Base-by-base conservation (phyloP, 2,888 invertebrate species). In the Minunthozetes semirufus region DNA sequence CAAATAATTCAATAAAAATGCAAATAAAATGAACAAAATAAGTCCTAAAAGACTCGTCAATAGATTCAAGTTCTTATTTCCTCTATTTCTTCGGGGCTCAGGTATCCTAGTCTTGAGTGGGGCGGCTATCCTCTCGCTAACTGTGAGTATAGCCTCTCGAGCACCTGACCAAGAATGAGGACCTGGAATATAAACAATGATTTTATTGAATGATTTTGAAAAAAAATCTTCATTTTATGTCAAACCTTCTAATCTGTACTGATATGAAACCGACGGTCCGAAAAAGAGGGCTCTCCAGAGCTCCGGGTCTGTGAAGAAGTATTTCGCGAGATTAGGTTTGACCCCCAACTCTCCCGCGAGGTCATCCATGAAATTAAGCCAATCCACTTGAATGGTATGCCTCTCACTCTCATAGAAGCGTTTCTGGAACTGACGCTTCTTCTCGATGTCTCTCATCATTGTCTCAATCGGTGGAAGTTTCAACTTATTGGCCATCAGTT, bases 351-450 rank as follows among this genome's bases (percentile, higher is more conserved):
- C 63, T 33, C 80, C 79, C 9, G 84, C 84, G 76, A 85, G 76
- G 75, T 84, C 83, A 78, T 85, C 85, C 84, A 84, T 83, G 77
- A 81, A 84, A n/a, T 76, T 75, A 48, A 79, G 76, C 53, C 76
- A 76, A 74, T 78, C 77, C 13, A 78, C 77, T 61, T 79, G 77
- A 68, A 79, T 77, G 22, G 77, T 76, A 72, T 79, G 78, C 68
- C 77, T 71, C 22, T 74, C 73, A 27, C 73, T 56, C 46, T 11
- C 74, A 74, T 17, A 81, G 74, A 75, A 79, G 80, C 73, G 56
- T 9, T 80, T 79, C 4, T 8, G 4, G 3, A 33, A 3, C 81
- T 82, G 80, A 46, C 79, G 79, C 76, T 82, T 82, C 13, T 76
- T 38, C 3, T 76, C 77, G 17, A 83, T 81, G 75, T 83, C 82